Evolutionary conservation across 2,797 vertebrate species (phyloP), one percentile per base, ranked within the genome.

Genomic region (Pipistrellus kuhlii): DNA sequence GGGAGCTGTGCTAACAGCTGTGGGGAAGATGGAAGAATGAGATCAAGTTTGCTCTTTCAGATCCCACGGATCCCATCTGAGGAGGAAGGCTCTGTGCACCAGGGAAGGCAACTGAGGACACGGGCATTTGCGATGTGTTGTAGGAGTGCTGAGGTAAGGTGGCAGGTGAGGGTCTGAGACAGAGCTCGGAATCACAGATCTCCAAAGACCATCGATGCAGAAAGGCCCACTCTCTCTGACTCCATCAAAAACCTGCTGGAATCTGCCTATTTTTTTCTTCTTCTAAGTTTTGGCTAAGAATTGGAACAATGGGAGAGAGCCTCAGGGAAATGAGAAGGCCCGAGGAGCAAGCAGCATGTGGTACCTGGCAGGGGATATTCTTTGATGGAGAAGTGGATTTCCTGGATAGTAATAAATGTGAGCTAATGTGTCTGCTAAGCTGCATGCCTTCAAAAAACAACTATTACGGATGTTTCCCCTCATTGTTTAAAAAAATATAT

Each of bases 391-490:
- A 66, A 73, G 38, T 27, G 66, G 35, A 25, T 88, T 95, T 83
- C 66, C 93, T 2, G 0, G 46, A 48, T n/a, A 72, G 80, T 3
- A 51, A 53, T 57, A 30, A 73, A 75, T n/a, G 83, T 53, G 93
- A 95, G 91, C 86, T 85, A 44, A 91, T 3, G 57, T 95, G 75
- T 94, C 64, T 30, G 20, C 55, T 68, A 78, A 95, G 85, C 82
- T 4, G 0, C 7, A 48, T 8, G 69, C 71, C 69, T 92, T 88
- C 53, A 57, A 64, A 46, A 68, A 62, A 66, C 30, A 81, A 62
- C 6, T 8, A 1, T 32, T 46, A 57, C 0, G 71, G 86, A 73
- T 77, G 51, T 93, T 91, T 92, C 57, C 48, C 66, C 44, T 44
- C 10, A 44, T 44, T 44, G 8, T 44, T 44, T 44, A 44, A 44